Base-by-base conservation (phyloP, 2,113 vertebrate genomes). In the Myocastor coypus region DNA sequence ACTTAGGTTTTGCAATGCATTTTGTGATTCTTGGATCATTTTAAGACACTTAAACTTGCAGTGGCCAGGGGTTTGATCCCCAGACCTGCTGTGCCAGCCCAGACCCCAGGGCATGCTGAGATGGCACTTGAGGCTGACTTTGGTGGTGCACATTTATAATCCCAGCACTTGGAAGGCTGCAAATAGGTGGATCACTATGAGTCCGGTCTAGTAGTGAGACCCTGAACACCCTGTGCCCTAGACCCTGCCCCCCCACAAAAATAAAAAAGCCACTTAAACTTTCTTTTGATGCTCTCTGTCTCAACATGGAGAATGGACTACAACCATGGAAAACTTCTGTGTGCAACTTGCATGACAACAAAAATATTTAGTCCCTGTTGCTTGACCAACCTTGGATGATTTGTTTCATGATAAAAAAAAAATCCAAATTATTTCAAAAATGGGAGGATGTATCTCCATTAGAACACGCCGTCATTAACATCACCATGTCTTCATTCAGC, bases 361-460 rank as follows among this genome's bases (percentile, higher is more conserved):
- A 89, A 37, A 59, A 32, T 64, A 20, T 66, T 68, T 42, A 82
- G 83, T 42, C 20, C 28, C 26, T 40, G n/a, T 37, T 73, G 59
- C 42, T 88, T 88, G 16, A 22, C 19, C 13, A n/a, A 37, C 12
- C 46, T 37, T 61, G 34, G 12, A 52, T 87, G 32, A 28, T 59
- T 95, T 86, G 37, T 78, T 50, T 66, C 37, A 71, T 82, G 91
- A 34, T 73, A 32, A 91, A 46, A 46, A 46, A 8, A 46, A 46
- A 91, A 64, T 50, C 37, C 34, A 88, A 92, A 78, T 88, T 52
- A 84, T 78, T 85, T 90, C 52, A 61, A 68, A 34, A 20, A 59
- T 94, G n/a, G 34, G 30, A 75, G 46, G 17, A 24, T 24, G 7
- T 14, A 73, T 16, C 77, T 94, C 16, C 80, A 77, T 22, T 63